Conservation (phyloP, 1,140 invertebrate genomes). For the Penaeus japonicus region DNA sequence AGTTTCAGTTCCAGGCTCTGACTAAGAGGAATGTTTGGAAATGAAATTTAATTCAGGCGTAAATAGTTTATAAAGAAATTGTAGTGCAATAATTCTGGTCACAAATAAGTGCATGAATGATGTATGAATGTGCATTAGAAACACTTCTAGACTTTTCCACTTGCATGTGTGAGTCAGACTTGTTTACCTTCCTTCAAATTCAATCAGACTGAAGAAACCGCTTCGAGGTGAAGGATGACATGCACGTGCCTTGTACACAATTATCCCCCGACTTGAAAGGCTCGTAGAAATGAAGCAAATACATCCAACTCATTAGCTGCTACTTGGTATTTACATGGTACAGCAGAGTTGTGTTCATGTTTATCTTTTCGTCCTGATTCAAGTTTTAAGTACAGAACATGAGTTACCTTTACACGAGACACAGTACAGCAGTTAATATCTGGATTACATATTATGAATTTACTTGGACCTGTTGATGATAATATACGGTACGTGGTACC, state of each 20-base stretch:
- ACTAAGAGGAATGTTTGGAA: constrained; percentile 17
- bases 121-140: background rate
- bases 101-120: constrained; percentile 8
- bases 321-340: background rate
- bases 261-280: background rate
- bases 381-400: background rate
- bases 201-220: background rate
- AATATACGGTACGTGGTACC: too few relatives aligned
- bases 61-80: background rate
- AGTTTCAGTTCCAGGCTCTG: constrained; percentile 7
- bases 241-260: background rate
- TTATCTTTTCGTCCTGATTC: background rate
- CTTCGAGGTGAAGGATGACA: constrained; percentile 14
- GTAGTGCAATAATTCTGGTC: background rate
- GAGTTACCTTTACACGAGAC: background rate
- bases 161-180: background rate
- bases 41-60: constrained; percentile 9
- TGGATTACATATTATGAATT: background rate
- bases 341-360: background rate
- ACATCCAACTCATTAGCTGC: constrained; percentile 18
- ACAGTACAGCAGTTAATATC: background rate
- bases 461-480: too few relatives aligned
- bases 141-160: background rate
- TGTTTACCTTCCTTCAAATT: background rate
- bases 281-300: background rate